phyloP scores from a whole-genome alignment of 2,888 invertebrate genomes.

The Thysanoteuthis rhombus region DNA sequence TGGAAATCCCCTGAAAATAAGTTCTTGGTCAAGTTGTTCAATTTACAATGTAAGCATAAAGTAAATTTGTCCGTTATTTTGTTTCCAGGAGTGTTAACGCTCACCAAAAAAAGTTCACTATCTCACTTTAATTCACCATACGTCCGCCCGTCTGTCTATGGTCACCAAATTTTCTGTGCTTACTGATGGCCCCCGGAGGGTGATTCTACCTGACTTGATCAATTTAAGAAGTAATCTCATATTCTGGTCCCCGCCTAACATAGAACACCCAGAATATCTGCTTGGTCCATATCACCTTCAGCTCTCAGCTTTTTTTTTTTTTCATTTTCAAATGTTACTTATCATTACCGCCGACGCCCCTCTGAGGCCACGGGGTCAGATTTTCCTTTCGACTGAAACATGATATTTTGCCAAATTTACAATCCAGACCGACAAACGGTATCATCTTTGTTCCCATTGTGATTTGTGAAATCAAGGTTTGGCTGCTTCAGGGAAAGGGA shows the following conservation, averaged over 20 bases:
- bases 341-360: background rate
- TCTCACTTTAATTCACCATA: too few relatives aligned
- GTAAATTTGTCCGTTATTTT: too few relatives aligned
- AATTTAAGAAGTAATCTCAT: background rate
- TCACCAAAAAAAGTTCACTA: too few relatives aligned
- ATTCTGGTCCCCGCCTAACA: background rate
- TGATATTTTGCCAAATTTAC: background rate
- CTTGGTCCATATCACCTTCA: background rate
- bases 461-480: background rate
- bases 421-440: background rate
- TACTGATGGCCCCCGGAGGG: background rate
- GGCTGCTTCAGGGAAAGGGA: too few relatives aligned
- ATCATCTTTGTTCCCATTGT: background rate
- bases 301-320: background rate
- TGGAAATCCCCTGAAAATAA: too few relatives aligned
- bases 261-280: background rate
- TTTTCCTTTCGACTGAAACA: background rate
- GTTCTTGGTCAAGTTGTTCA: too few relatives aligned
- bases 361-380: background rate
- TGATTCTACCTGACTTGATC: background rate
- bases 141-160: too few relatives aligned
- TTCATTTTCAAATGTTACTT: background rate
- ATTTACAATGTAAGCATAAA: too few relatives aligned
- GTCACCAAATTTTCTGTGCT: too few relatives aligned
- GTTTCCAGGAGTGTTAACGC: too few relatives aligned